Conservation (phyloP, 1,140 invertebrate species). For the Leptinotarsa lineolata region DNA sequence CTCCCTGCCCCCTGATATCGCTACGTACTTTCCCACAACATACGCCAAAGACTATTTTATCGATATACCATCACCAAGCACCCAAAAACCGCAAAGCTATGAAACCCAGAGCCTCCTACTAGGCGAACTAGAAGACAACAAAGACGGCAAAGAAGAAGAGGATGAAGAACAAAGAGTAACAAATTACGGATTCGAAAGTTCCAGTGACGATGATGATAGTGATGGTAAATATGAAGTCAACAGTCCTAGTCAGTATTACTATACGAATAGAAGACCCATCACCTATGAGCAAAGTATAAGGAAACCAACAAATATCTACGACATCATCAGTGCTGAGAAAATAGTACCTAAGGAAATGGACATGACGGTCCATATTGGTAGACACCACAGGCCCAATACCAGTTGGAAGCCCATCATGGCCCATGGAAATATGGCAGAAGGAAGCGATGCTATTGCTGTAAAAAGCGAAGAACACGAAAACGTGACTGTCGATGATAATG, state of each 20-base stretch:
- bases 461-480: background rate
- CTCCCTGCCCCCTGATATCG: background rate
- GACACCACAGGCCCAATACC: background rate
- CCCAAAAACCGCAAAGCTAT: background rate
- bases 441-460: background rate
- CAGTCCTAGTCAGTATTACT: background rate
- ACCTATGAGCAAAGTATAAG: background rate
- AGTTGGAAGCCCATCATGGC: background rate
- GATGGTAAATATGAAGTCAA: background rate
- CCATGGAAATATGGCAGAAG: background rate
- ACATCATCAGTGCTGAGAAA: background rate
- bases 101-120: background rate
- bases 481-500: background rate
- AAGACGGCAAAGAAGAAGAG: background rate
- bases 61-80: background rate
- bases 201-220: background rate
- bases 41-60: background rate
- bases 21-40: background rate
- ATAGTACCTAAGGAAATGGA: background rate
- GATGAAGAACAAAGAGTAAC: background rate
- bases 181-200: background rate
- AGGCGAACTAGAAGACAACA: background rate
- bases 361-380: background rate
- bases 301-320: conserved; percentile 6
- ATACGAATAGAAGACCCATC: background rate